These are phyloP conservation scores for Megalops atlanticus DNA, from an alignment of 2,113 vertebrate species.

Conservation along the genomic window DNA sequence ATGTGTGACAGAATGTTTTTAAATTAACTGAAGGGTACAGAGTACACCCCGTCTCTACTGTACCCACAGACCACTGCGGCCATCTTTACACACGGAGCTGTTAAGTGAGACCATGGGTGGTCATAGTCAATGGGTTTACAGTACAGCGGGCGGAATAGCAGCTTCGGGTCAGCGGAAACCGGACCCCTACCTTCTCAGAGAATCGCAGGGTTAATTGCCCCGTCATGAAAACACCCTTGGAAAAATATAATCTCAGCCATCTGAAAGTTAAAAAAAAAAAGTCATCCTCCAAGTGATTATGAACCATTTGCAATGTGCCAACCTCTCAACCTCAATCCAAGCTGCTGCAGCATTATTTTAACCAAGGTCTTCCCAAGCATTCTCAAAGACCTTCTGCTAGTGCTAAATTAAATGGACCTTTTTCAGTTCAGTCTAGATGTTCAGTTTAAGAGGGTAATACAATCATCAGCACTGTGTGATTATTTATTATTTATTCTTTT, in stretches of 20 bases:
- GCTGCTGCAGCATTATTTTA: conserved; percentile 48
- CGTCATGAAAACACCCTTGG: conserved; percentile 11
- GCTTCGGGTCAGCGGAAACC: not conserved
- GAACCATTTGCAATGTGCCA: conserved; percentile 44
- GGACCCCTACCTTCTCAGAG: not conserved
- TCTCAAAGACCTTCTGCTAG: conserved; percentile 54
- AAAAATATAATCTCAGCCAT: conserved; percentile 18
- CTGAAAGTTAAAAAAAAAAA: conserved; percentile 34
- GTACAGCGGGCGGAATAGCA: not conserved
- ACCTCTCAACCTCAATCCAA: conserved; percentile 64
- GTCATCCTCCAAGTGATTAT: conserved; percentile 35
- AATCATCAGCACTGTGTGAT: conserved; percentile 48
- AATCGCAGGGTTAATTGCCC: conserved; percentile 17
- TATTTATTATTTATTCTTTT: not conserved
- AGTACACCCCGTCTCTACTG: not conserved
- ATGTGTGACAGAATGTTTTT: not conserved
- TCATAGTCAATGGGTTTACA: not conserved
- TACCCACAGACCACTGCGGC: not conserved
- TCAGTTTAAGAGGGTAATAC: conserved; percentile 68
- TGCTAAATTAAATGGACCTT: conserved; percentile 55
- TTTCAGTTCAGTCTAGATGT: conserved; percentile 53
- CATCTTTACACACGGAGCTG: not conserved
- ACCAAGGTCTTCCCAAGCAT: conserved; percentile 34
- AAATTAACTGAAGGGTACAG: not conserved
- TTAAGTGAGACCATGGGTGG: not conserved